These are phyloP conservation scores for Riparia riparia DNA, from an alignment of 2,113 vertebrate genomes.

Conservation along the genomic window DNA sequence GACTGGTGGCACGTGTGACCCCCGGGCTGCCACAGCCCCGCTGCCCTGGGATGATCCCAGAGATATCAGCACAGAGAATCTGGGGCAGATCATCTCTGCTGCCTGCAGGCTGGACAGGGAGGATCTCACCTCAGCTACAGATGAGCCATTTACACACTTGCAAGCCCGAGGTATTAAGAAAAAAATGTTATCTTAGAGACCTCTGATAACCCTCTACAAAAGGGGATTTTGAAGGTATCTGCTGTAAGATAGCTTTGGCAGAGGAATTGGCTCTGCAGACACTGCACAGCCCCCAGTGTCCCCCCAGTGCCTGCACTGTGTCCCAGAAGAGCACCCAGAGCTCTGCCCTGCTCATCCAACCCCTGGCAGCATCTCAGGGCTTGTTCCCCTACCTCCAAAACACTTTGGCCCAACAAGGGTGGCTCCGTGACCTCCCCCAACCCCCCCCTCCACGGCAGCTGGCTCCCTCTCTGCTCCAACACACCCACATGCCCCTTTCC, in stretches of 20 bases:
- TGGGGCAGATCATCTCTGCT: background rate
- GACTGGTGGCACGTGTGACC: fast-evolving
- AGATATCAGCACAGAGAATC: background rate
- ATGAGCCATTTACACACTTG: background rate
- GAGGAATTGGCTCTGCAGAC: background rate
- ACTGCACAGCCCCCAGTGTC: background rate
- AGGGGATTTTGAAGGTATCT: fast-evolving
- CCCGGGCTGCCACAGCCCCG: fast-evolving
- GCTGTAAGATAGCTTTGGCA: fast-evolving
- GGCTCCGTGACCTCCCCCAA: background rate
- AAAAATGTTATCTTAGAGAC: background rate
- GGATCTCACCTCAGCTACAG: background rate
- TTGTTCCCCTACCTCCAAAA: fast-evolving
- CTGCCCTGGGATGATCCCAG: background rate
- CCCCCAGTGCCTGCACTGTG: background rate
- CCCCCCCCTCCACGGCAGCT: fast-evolving
- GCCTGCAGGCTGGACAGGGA: fast-evolving
- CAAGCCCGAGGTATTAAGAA: background rate
- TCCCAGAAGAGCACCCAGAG: background rate
- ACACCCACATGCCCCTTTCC: fast-evolving
- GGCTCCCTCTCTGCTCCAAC: background rate
- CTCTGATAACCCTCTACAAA: background rate
- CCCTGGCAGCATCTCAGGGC: background rate
- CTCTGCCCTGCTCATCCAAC: background rate
- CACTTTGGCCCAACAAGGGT: fast-evolving